Evolutionary conservation across 2,888 invertebrate genomes (phyloP).

Genomic region (Nemotelus pantherinus): DNA sequence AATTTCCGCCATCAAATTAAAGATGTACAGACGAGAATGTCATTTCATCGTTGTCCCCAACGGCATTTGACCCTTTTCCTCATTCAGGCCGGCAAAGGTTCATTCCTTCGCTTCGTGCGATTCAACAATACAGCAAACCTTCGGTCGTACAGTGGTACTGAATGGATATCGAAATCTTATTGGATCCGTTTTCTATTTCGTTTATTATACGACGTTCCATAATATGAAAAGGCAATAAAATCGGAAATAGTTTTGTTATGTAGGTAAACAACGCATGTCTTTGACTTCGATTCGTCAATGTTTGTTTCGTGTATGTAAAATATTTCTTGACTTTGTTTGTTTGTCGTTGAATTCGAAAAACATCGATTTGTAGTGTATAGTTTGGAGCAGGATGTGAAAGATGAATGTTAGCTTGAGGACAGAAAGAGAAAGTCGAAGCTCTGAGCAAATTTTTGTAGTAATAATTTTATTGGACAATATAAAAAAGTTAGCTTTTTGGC

Average conservation of each 20-base stretch:
- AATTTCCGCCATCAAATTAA: conserved; percentile 50
- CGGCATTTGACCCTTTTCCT: conserved; percentile 48
- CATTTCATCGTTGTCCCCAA: conserved; percentile 41
- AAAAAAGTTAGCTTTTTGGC: too few species aligned
- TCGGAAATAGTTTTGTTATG: conserved; percentile 50
- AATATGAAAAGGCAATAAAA: conserved; percentile 50
- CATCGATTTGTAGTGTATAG: conserved; percentile 1
- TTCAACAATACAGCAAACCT: neutral
- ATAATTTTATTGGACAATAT: too few species aligned
- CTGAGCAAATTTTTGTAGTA: too few species aligned
- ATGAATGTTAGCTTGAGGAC: neutral
- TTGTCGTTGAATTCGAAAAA: neutral
- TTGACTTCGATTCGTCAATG: conserved; percentile 4
- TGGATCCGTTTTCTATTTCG: conserved; percentile 40
- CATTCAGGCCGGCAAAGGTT: neutral
- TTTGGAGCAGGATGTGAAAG: too few species aligned
- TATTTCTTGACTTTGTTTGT: conserved; percentile 6
- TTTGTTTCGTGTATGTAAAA: conserved; percentile 31
- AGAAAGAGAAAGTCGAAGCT: neutral
- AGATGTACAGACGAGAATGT: conserved; percentile 44
- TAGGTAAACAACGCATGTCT: conserved; percentile 47
- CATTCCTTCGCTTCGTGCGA: neutral
- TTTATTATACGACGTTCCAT: conserved; percentile 31
- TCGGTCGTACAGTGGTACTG: neutral
- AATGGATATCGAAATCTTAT: conserved; percentile 23